These are phyloP conservation scores for Pelochelys cantorii DNA, from an alignment of 2,797 vertebrate species.

Conservation along the genomic window DNA sequence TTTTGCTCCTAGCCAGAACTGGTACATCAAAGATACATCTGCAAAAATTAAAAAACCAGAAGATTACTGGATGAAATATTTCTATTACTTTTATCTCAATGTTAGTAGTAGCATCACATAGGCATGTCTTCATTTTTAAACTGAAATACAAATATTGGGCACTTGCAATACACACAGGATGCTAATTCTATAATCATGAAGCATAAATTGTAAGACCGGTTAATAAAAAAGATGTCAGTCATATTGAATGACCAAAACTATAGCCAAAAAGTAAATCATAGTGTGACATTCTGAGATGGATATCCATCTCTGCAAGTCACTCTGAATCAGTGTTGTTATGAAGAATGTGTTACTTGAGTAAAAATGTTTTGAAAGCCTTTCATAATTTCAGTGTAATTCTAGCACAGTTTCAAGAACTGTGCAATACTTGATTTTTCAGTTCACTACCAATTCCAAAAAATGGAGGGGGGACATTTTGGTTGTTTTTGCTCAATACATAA, in stretches of 20 bases:
- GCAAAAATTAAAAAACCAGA: background rate
- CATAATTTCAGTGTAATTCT: slow-evolving; percentile 7
- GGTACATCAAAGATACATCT: background rate
- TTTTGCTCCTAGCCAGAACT: background rate
- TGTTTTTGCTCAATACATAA: background rate
- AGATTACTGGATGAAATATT: background rate
- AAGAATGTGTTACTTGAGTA: background rate
- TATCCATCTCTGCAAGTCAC: background rate
- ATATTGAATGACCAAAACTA: background rate
- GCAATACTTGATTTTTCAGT: background rate
- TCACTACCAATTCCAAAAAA: background rate
- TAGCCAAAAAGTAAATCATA: background rate
- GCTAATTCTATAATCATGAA: background rate
- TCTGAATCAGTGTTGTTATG: background rate
- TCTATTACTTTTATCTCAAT: background rate
- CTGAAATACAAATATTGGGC: background rate
- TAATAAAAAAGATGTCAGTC: background rate
- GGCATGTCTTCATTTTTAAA: background rate
- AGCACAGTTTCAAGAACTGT: background rate
- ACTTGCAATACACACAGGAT: background rate
- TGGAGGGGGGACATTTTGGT: background rate
- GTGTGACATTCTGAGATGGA: accelerated
- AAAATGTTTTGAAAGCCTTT: slow-evolving; percentile 21
- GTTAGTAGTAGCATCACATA: background rate
- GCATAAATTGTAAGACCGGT: background rate